Conservation (phyloP, 1,140 invertebrate species). For the Papilio xuthus region DNA sequence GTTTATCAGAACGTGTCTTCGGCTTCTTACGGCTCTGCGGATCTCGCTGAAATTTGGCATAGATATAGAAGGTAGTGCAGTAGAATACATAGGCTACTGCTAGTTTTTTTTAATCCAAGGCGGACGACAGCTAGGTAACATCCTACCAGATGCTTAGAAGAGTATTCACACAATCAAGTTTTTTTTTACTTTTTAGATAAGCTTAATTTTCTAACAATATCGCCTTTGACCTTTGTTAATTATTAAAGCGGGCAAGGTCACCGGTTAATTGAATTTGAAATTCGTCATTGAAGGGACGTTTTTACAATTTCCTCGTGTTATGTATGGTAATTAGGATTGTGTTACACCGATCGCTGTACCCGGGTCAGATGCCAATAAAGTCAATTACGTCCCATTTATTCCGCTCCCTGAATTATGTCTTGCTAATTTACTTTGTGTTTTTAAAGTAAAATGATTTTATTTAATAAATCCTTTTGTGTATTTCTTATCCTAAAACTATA, state of each 20-base stretch:
- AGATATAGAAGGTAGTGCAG: too few species aligned
- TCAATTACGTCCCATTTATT: conserved; percentile 37
- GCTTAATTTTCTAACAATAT: conserved; percentile 23
- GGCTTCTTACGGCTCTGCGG: too few species aligned
- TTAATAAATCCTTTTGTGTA: too few species aligned
- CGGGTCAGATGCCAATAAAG: conserved; percentile 57
- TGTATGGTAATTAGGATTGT: conserved; percentile 61
- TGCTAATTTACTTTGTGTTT: neutral
- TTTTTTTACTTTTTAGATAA: neutral
- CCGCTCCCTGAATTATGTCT: conserved; percentile 19
- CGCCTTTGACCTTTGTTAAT: conserved; percentile 30
- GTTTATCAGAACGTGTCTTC: too few species aligned
- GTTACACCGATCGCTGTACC: conserved; percentile 55
- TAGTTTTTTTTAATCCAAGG: too few species aligned
- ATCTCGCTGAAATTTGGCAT: too few species aligned
- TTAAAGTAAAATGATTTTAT: neutral
- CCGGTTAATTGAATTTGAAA: conserved; percentile 19
- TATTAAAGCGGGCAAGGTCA: conserved; percentile 14
- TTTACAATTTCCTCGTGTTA: conserved; percentile 56
- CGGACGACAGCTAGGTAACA: too few species aligned
- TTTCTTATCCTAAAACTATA: too few species aligned
- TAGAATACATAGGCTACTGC: too few species aligned
- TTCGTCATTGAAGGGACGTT: conserved; percentile 49
- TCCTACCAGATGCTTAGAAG: too few species aligned
- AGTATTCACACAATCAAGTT: too few species aligned